Conservation (phyloP, 1,140 invertebrate species). For the Zaprionus lachaisei region DNA sequence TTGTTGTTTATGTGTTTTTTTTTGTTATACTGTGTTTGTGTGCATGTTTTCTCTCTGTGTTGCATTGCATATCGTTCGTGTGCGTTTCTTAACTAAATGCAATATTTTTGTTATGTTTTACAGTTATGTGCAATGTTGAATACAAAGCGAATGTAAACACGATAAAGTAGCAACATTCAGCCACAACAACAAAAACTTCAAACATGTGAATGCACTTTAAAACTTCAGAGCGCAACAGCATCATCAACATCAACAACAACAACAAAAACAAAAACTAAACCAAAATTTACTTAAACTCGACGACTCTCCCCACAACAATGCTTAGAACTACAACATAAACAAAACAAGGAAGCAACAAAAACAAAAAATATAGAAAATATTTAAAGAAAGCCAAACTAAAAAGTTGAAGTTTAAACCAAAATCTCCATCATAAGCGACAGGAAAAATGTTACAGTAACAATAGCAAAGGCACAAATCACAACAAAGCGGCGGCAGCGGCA, state of each 20-base stretch:
- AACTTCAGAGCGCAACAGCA: slow-evolving; percentile 29
- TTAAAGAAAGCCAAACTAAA: slow-evolving; percentile 13
- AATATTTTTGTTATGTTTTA: slow-evolving; percentile 42
- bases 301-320: slow-evolving; percentile 13
- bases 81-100: slow-evolving; percentile 1
- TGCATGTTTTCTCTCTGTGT: slow-evolving; percentile 9
- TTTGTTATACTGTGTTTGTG: slow-evolving; percentile 1
- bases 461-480: slow-evolving; percentile 19
- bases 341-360: slow-evolving; percentile 29
- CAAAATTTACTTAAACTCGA: slow-evolving; percentile 18
- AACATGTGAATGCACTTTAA: slow-evolving; percentile 28
- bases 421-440: slow-evolving; percentile 9
- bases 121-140: slow-evolving; percentile 74
- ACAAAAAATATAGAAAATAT: slow-evolving; percentile 8
- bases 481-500: slow-evolving; percentile 25
- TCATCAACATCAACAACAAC: slow-evolving; percentile 13
- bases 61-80: slow-evolving; percentile 4
- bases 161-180: slow-evolving; percentile 27
- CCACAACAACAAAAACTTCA: slow-evolving; percentile 24
- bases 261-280: slow-evolving; percentile 27
- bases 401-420: slow-evolving; percentile 10
- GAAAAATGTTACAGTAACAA: slow-evolving; percentile 40
- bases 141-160: slow-evolving; percentile 58
- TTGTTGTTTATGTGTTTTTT: slow-evolving; percentile 4
- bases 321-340: slow-evolving; percentile 35